Evolutionary conservation across 2,888 invertebrate genomes (phyloP).

Genomic region (Nasonovia ribisnigri): DNA sequence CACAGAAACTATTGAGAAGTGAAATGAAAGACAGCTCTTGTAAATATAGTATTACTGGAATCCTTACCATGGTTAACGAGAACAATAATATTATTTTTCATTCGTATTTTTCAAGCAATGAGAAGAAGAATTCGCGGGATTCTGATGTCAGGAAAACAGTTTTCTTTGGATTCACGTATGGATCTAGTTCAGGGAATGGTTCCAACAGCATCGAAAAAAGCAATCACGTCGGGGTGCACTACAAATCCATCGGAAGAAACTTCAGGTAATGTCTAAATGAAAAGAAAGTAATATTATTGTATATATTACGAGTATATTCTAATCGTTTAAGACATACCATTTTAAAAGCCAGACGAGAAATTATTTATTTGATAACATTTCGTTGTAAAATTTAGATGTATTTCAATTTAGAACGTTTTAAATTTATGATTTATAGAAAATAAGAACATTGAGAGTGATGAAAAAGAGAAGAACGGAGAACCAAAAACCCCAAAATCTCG

Average conservation of each 20-base stretch:
- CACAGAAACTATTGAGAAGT: slow-evolving; percentile 53
- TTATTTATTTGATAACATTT: background rate
- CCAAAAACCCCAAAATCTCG: slow-evolving; percentile 30
- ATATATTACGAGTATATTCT: background rate
- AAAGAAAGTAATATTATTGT: background rate
- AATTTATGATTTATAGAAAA: slow-evolving; percentile 25
- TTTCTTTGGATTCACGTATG: slow-evolving; percentile 90
- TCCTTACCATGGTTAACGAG: background rate
- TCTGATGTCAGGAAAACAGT: slow-evolving; percentile 90
- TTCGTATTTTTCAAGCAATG: slow-evolving; percentile 76
- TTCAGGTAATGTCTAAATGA: background rate
- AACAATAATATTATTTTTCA: slow-evolving; percentile 25
- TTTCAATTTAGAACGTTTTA: background rate
- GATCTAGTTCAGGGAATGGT: slow-evolving; percentile 81
- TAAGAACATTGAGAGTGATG: background rate
- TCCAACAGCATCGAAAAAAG: slow-evolving; percentile 39
- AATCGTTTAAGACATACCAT: background rate
- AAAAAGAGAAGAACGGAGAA: slow-evolving; percentile 41
- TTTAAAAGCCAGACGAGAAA: background rate
- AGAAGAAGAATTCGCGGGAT: slow-evolving; percentile 88
- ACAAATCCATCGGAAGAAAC: background rate
- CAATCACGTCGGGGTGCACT: background rate
- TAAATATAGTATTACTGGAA: background rate
- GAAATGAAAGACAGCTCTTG: slow-evolving; percentile 61
- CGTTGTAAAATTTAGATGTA: background rate